phyloP scores from a whole-genome alignment of 2,797 vertebrate species.

The Lagorchestes hirsutus region DNA sequence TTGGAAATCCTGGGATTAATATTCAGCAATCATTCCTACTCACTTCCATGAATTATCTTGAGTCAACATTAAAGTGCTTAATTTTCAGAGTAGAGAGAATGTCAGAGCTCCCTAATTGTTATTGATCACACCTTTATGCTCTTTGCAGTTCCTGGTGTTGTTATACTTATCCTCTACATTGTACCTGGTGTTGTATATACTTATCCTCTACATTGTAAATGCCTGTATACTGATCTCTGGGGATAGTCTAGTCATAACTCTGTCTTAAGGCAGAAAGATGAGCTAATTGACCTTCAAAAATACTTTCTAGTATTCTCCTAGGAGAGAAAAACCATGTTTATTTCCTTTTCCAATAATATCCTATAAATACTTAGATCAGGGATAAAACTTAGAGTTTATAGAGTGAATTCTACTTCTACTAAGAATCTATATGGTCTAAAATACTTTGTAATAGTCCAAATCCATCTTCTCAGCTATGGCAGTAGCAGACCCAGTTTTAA shows the following conservation, averaged over 20 bases:
- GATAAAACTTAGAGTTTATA: not conserved
- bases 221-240: not conserved
- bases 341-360: not conserved
- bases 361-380: not conserved
- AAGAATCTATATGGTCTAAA: not conserved
- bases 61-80: conserved; percentile 39
- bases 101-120: not conserved
- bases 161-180: not conserved
- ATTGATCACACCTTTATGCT: not conserved
- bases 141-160: not conserved
- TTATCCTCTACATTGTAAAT: not conserved
- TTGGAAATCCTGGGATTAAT: not conserved
- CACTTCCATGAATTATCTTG: not conserved
- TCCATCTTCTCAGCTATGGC: not conserved
- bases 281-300: not conserved
- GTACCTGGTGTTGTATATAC: not conserved
- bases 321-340: not conserved
- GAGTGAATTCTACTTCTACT: not conserved
- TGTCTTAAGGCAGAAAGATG: not conserved
- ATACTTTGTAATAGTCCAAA: not conserved
- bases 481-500: not conserved
- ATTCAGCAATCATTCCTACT: conserved; percentile 2
- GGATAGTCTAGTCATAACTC: not conserved
- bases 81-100: conserved; percentile 18
- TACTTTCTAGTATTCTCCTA: not conserved